Evolutionary conservation across 2,797 vertebrate species (phyloP).

Genomic region (Sebastiscus tertius): DNA sequence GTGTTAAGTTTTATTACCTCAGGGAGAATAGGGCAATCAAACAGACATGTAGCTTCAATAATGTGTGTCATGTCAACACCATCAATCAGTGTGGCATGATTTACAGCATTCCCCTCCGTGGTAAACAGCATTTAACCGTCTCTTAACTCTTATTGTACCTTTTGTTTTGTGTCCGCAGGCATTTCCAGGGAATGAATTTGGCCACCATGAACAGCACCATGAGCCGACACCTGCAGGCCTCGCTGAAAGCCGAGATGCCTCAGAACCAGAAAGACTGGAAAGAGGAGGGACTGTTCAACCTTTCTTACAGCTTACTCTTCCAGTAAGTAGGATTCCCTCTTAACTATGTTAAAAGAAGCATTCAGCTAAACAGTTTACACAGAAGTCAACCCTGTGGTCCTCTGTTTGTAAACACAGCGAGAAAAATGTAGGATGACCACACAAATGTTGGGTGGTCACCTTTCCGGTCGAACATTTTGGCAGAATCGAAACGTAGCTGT

Average conservation of each 20-base stretch:
- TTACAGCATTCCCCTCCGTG: neutral
- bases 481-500: neutral
- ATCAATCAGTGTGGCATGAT: neutral
- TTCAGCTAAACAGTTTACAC: slow-evolving; percentile 79
- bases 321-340: slow-evolving; percentile 74
- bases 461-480: neutral
- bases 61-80: neutral
- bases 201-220: slow-evolving; percentile 74
- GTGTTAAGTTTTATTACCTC: neutral
- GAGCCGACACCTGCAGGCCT: slow-evolving; percentile 76
- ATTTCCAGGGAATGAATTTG: slow-evolving; percentile 83
- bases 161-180: slow-evolving; percentile 69
- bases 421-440: slow-evolving; percentile 34
- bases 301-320: slow-evolving; percentile 86
- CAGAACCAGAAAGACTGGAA: slow-evolving; percentile 81
- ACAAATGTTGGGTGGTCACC: neutral
- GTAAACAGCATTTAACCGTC: neutral
- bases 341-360: slow-evolving; percentile 4
- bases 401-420: slow-evolving; percentile 71
- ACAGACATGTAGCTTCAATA: neutral
- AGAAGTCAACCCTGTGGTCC: neutral
- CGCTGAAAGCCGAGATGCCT: slow-evolving; percentile 75
- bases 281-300: slow-evolving; percentile 82
- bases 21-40: neutral
- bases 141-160: neutral